Evolutionary conservation across 2,888 invertebrate genomes (phyloP), one percentile per base, ranked within the genome.

Genomic region (Cryptocephalus primarius): DNA sequence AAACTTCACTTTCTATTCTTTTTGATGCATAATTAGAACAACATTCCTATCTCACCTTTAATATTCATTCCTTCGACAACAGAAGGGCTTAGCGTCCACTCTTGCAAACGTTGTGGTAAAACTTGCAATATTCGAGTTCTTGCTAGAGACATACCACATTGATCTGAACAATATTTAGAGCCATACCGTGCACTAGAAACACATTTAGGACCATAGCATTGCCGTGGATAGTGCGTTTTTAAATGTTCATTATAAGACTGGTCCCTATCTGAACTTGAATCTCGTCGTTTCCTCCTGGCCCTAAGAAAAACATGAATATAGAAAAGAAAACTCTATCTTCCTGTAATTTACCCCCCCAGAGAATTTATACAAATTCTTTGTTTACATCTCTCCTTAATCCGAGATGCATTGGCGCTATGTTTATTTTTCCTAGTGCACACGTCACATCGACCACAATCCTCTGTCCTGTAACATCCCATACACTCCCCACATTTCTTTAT

Each of bases 191-290:
- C 88, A 36, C 83, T 80, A 48, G 82, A 79, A 0, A 77, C 76
- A 68, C 99, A 99, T 45, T 82, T 81, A 0, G 94, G 95, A 0
- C 96, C 96, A 63, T 86, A 87, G 67, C 97, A 99, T 62, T 97
- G 96, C 1, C 85, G 72, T 0, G 85, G 75, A 34, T 77, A 77
- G 9, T 75, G 69, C 0, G 82, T 75, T 61, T 77, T 75, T 45
- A 79, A 60, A 57, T 74, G 82, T 22, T 67, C 1, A 70, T 75
- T 65, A 65, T 72, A 53, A 64, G 76, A 4, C 62, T 68, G 60
- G 68, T 78, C 60, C 62, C 70, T 50, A 47, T 71, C 69, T 8
- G 67, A 65, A 51, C 62, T 63, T 0, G 70, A 69, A 48, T 69
- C 67, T 43, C 63, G 58, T 34, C 66, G 55, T 50, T 68, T 67